Evolutionary conservation across 2,888 invertebrate genomes (phyloP).

Genomic region (Platypus cylindrus): DNA sequence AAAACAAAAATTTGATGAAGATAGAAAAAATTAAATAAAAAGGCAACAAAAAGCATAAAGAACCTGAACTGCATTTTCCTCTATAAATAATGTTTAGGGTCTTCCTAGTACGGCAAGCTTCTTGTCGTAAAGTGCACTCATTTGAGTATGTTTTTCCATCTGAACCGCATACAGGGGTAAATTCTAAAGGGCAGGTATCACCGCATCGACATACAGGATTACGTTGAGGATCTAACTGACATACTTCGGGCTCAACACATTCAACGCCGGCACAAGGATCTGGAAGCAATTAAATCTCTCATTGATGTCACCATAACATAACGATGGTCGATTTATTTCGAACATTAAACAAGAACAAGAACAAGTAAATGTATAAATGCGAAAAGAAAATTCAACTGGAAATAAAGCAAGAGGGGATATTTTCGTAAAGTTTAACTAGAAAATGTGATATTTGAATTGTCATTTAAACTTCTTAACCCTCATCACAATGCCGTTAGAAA

Average conservation of each 20-base stretch:
- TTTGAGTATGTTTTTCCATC: constrained; percentile 73
- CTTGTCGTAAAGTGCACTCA: constrained; percentile 69
- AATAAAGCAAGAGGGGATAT: too few species aligned
- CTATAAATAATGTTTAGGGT: constrained; percentile 66
- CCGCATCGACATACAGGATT: constrained; percentile 71
- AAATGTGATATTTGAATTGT: too few species aligned
- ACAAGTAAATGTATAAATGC: too few species aligned
- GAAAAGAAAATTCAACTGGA: too few species aligned
- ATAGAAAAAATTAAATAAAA: constrained; percentile 3
- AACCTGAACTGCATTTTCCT: constrained; percentile 73
- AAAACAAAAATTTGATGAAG: not conserved
- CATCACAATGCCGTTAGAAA: too few species aligned
- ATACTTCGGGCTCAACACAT: constrained; percentile 68
- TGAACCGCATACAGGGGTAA: constrained; percentile 62
- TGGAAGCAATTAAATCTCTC: constrained; percentile 37
- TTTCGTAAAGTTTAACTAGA: too few species aligned
- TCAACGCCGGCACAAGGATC: constrained; percentile 74
- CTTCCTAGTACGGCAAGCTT: constrained; percentile 64
- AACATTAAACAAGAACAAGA: too few species aligned
- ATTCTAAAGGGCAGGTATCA: constrained; percentile 61
- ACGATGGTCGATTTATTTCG: too few species aligned
- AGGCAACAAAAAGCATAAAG: constrained; percentile 1
- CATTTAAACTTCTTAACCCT: too few species aligned
- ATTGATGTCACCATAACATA: too few species aligned
- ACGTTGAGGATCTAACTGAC: constrained; percentile 67